Evolutionary conservation across 2,888 invertebrate genomes (phyloP).

Genomic region (Synanthedon myopaeformis): DNA sequence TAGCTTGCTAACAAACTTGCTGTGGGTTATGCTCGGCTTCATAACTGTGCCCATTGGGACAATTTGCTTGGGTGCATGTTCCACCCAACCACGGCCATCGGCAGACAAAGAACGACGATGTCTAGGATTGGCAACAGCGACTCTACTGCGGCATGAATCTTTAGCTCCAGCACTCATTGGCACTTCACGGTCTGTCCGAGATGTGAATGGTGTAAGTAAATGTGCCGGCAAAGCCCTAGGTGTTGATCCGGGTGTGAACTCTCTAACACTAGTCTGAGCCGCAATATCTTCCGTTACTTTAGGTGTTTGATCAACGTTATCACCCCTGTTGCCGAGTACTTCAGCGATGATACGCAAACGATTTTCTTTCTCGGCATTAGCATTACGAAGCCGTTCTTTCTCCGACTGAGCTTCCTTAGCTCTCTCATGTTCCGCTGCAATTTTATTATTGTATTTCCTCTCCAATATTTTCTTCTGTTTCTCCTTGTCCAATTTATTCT

Average conservation of each 20-base stretch:
- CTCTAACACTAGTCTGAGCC: slow-evolving; percentile 43
- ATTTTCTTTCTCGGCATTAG: slow-evolving; percentile 56
- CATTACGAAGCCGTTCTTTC: slow-evolving; percentile 42
- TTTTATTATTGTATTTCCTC: slow-evolving; percentile 72
- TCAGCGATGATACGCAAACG: slow-evolving; percentile 53
- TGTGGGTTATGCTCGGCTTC: slow-evolving; percentile 85
- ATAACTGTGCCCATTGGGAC: slow-evolving; percentile 90
- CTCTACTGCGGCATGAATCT: slow-evolving; percentile 66
- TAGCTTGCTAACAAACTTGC: slow-evolving; percentile 86
- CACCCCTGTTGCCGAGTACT: slow-evolving; percentile 39
- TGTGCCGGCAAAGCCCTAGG: slow-evolving; percentile 58
- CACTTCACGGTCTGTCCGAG: background rate
- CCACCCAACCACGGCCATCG: slow-evolving; percentile 84
- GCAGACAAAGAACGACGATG: slow-evolving; percentile 87
- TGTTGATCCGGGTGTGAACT: slow-evolving; percentile 56
- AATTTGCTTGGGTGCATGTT: slow-evolving; percentile 85
- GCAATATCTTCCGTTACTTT: slow-evolving; percentile 35
- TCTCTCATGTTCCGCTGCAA: slow-evolving; percentile 81
- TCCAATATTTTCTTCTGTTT: slow-evolving; percentile 71
- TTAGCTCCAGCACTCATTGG: slow-evolving; percentile 9
- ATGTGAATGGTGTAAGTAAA: slow-evolving; percentile 45
- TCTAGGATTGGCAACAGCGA: slow-evolving; percentile 77
- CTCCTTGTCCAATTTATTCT: slow-evolving; percentile 75
- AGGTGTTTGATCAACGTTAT: slow-evolving; percentile 21
- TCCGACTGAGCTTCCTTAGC: slow-evolving; percentile 73